These are phyloP conservation scores for Imbricaverruca yamaguchii DNA, from an alignment of 2,888 invertebrate species.

Conservation along the genomic window DNA sequence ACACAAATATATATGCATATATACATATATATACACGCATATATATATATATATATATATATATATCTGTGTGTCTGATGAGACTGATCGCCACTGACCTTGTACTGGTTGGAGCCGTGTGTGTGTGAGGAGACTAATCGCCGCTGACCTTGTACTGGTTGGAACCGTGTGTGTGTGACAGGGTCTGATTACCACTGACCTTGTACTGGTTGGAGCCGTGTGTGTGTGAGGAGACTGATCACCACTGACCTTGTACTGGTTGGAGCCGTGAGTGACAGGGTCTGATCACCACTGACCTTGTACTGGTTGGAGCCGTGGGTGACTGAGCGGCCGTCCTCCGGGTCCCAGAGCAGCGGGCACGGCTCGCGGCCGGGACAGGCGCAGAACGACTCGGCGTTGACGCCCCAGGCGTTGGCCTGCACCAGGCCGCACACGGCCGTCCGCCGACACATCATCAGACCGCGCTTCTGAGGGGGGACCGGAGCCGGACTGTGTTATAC, in stretches of 20 bases:
- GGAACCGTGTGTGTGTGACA: constrained; percentile 27
- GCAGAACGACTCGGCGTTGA: constrained; percentile 32
- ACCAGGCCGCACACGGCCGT: constrained; percentile 34
- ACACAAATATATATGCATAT: too few species aligned
- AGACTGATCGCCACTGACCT: constrained; percentile 29
- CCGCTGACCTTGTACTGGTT: constrained; percentile 35
- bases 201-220: constrained; percentile 35
- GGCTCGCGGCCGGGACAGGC: constrained; percentile 29
- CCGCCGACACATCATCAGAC: constrained; percentile 27
- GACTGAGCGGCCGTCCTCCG: constrained; percentile 34
- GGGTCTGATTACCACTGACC: constrained; percentile 26
- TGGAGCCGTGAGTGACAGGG: constrained; percentile 27
- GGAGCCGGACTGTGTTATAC: too few species aligned
- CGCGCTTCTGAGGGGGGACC: background rate
- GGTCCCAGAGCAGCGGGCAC: constrained; percentile 35
- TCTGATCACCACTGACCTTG: constrained; percentile 31
- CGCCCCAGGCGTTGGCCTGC: constrained; percentile 34
- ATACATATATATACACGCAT: too few species aligned
- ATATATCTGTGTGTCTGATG: background rate
- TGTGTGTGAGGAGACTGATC: too few species aligned
- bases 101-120: constrained; percentile 35
- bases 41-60: too few species aligned
- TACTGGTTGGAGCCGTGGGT: constrained; percentile 35
- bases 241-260: constrained; percentile 34
- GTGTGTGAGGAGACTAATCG: too few species aligned